Evolutionary conservation across 2,888 invertebrate species (phyloP).

Genomic region (Cataglyphis rosenhaueri): DNA sequence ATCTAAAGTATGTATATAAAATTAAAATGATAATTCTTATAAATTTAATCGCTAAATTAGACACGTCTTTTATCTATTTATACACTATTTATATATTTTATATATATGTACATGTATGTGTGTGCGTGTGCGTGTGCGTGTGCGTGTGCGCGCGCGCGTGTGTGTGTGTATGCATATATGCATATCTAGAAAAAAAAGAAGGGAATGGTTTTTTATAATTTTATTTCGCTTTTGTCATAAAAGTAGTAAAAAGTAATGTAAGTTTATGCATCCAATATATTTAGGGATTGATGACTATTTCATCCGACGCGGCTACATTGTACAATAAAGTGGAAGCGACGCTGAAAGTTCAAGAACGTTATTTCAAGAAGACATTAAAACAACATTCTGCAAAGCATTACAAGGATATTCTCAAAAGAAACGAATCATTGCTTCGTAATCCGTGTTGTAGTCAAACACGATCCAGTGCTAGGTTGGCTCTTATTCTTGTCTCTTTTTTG

Average conservation of each 20-base stretch:
- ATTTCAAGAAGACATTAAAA: conserved; percentile 88
- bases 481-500: conserved; percentile 8
- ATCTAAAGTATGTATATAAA: conserved; percentile 83
- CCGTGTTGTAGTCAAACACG: conserved; percentile 73
- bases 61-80: neutral
- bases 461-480: conserved; percentile 77
- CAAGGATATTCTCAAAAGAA: conserved; percentile 81
- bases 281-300: conserved; percentile 84
- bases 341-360: conserved; percentile 87
- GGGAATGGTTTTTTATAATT: neutral
- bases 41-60: neutral
- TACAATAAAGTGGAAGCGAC: conserved; percentile 86
- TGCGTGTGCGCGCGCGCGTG: too few species aligned
- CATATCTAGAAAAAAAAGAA: too few species aligned
- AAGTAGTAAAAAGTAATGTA: neutral
- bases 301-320: conserved; percentile 85
- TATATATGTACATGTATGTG: too few species aligned
- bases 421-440: conserved; percentile 76
- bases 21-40: neutral
- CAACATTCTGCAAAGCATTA: conserved; percentile 87
- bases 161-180: too few species aligned
- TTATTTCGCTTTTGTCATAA: neutral
- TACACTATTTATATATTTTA: too few species aligned
- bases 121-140: too few species aligned
- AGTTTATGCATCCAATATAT: neutral